phyloP scores from a whole-genome alignment of 2,797 vertebrate species.

The Masticophis lateralis region DNA sequence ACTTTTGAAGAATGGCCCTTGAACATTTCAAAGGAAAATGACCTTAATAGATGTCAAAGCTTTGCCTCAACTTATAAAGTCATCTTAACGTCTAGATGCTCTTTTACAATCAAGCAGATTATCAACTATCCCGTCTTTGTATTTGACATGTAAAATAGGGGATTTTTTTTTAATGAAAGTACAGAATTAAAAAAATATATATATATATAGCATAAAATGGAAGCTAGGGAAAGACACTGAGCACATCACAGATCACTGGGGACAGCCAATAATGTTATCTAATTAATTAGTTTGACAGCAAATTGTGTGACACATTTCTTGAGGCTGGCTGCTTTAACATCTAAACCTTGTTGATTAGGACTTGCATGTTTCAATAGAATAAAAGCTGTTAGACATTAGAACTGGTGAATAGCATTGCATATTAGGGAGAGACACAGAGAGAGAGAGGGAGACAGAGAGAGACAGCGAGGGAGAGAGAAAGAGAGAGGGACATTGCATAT shows the following conservation, averaged over 20 bases:
- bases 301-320: conserved; percentile 75
- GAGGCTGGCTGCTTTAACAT: conserved; percentile 76
- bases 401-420: conserved; percentile 67
- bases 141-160: not conserved
- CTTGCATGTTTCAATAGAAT: conserved; percentile 72
- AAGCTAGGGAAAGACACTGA: conserved; percentile 68
- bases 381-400: conserved; percentile 74
- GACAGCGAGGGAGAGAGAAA: not conserved
- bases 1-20: conserved; percentile 37
- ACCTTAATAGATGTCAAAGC: conserved; percentile 45
- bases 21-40: conserved; percentile 57
- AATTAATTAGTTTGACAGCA: conserved; percentile 80
- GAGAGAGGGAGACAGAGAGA: not conserved
- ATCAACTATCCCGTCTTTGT: not conserved
- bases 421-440: not conserved
- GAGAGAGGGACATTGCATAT: no score
- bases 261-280: conserved; percentile 76
- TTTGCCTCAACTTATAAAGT: conserved; percentile 26
- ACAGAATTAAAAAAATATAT: conserved; percentile 42
- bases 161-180: not conserved
- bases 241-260: conserved; percentile 69
- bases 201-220: conserved; percentile 56
- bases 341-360: conserved; percentile 75
- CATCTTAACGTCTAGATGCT: conserved; percentile 33
- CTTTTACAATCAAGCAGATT: conserved; percentile 3